Evolutionary conservation across 2,888 invertebrate genomes (phyloP), one percentile per base, ranked within the genome.

Genomic region (Tinea semifulvella): DNA sequence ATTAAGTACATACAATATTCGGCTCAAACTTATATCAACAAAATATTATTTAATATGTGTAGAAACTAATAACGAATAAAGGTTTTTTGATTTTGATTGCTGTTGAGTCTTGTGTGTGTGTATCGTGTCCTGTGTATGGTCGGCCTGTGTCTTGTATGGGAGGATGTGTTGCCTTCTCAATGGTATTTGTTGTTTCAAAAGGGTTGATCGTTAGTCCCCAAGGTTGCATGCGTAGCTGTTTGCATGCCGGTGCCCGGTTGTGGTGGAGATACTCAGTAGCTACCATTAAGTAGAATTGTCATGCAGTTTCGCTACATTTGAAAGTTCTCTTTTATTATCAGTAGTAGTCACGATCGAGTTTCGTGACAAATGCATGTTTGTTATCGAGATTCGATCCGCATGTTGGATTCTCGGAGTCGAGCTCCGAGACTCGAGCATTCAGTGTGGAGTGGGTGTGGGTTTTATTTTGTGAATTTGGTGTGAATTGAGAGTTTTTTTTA

Each of bases 121-220:
- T n/a, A n/a, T n/a, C n/a, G n/a, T n/a, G n/a, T n/a, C n/a, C n/a
- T n/a, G n/a, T n/a, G n/a, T n/a, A n/a, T n/a, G n/a, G n/a, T n/a
- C n/a, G n/a, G n/a, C n/a, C n/a, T n/a, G n/a, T n/a, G n/a, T n/a
- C n/a, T n/a, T n/a, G n/a, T n/a, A n/a, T n/a, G n/a, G n/a, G n/a
- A n/a, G n/a, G n/a, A n/a, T 42, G 20, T 43, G 57, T 65, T 69
- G 69, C 60, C 61, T 66, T 58, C 49, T 47, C 62, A 63, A 54
- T 56, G 64, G 63, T 56, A 44, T 54, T 57, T 68, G 63, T 70
- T 60, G 64, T 75, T 81, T 80, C 81, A 79, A 82, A 82, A 82
- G 81, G 82, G 82, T 82, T 82, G 82, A 82, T 82, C 72, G 63
- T 68, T 68, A 65, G 65, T 20, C 38, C 18, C 18, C 31, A 14